These are phyloP conservation scores for Gastrophysa polygoni DNA, from an alignment of 2,888 invertebrate genomes.

Conservation along the genomic window DNA sequence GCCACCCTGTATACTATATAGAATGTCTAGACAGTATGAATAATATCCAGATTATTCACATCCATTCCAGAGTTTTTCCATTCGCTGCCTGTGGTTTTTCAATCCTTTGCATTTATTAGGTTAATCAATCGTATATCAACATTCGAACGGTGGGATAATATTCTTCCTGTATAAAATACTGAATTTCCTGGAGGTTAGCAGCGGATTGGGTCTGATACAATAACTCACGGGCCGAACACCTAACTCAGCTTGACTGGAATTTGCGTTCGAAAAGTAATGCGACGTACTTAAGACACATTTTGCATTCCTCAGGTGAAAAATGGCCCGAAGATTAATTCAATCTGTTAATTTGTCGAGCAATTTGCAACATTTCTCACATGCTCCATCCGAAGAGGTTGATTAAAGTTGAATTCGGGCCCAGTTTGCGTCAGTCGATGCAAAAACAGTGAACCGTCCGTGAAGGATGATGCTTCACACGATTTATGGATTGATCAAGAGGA, in stretches of 20 bases:
- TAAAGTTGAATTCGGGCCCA: constrained; percentile 6
- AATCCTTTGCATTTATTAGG: too few relatives aligned
- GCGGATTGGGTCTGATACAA: background rate
- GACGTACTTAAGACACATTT: constrained; percentile 7
- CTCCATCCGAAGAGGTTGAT: constrained; percentile 1
- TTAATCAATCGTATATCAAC: too few relatives aligned
- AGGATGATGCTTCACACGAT: background rate
- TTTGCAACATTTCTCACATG: constrained; percentile 1
- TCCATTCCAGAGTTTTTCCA: too few relatives aligned
- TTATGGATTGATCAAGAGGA: background rate
- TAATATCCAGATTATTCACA: too few relatives aligned
- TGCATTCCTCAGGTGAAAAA: constrained; percentile 11
- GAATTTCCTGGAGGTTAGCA: background rate
- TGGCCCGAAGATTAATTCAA: constrained; percentile 8
- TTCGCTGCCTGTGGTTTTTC: too few relatives aligned
- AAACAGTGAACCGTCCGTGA: background rate
- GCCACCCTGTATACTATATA: too few relatives aligned
- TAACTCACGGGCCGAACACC: background rate
- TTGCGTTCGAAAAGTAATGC: background rate
- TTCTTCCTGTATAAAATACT: too few relatives aligned
- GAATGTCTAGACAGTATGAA: too few relatives aligned
- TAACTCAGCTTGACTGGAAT: background rate
- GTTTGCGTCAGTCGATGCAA: background rate
- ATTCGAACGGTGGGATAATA: too few relatives aligned
- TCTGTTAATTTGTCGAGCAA: constrained; percentile 11